Percentiles rank a stretch among this genome's conserved stretches.
phyloP scores from a whole-genome alignment of 2,797 vertebrate species.

The Manis javanica region DNA sequence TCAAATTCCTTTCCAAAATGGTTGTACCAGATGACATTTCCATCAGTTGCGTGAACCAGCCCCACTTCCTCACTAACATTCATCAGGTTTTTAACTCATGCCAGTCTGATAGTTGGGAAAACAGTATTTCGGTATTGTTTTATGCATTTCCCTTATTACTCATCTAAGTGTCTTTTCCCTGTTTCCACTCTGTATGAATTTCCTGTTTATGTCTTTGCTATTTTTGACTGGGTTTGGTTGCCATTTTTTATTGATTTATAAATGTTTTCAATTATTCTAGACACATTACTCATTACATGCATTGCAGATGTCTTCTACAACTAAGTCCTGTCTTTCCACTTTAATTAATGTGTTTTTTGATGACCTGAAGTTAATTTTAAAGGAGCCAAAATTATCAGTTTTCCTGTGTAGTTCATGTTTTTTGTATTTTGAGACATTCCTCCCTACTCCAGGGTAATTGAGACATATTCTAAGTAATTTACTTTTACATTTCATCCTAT shows the following conservation, averaged over 20 bases:
- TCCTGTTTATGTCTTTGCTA: neutral
- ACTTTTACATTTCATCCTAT: neutral
- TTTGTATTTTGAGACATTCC: neutral
- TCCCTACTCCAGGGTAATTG: neutral
- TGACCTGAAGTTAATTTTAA: neutral
- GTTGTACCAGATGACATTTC: neutral
- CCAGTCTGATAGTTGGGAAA: neutral
- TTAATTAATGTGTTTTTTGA: neutral
- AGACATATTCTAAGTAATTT: slow-evolving; percentile 1
- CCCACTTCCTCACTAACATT: neutral
- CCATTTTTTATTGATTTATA: neutral
- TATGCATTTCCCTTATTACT: neutral
- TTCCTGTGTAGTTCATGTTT: neutral
- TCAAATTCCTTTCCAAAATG: slow-evolving; percentile 38
- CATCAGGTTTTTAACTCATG: neutral
- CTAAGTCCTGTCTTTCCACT: neutral
- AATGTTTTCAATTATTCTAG: neutral
- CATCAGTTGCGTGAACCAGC: neutral
- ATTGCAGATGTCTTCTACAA: neutral
- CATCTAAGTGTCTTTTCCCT: neutral
- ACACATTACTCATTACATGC: neutral
- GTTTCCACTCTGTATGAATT: slow-evolving; percentile 7
- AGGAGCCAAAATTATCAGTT: neutral
- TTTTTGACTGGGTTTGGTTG: neutral
- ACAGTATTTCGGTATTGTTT: neutral